These are phyloP conservation scores for Addax nasomaculatus DNA, from an alignment of 2,113 vertebrate genomes.

Conservation along the genomic window DNA sequence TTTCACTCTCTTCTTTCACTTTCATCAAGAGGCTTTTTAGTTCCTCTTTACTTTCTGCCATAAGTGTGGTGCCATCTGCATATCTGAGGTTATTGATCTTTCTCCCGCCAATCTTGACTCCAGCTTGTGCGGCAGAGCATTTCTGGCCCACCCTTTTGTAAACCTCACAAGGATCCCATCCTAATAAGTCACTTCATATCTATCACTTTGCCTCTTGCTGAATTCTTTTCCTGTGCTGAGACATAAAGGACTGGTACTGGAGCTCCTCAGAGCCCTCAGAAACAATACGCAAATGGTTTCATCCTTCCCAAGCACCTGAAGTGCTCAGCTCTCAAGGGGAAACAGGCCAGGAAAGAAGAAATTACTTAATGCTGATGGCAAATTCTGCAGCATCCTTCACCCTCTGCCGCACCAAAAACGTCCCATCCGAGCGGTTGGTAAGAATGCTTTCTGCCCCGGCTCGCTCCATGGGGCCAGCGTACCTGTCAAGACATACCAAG, in stretches of 20 bases:
- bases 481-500: constrained; percentile 79
- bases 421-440: constrained; percentile 87
- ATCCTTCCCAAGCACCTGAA: not conserved
- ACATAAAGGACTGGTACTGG: not conserved
- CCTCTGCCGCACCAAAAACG: constrained; percentile 89
- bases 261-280: not conserved
- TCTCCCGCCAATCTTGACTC: too few species aligned
- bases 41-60: too few species aligned
- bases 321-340: not conserved
- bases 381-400: constrained; percentile 91
- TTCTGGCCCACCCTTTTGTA: not conserved
- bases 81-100: too few species aligned
- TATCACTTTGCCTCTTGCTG: not conserved
- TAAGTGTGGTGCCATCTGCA: too few species aligned
- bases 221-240: not conserved
- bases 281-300: not conserved
- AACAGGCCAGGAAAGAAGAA: not conserved
- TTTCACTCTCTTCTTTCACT: too few species aligned
- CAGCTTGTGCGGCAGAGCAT: not conserved
- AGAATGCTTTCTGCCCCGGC: constrained; percentile 85
- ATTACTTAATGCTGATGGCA: constrained; percentile 95
- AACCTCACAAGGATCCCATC: not conserved
- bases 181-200: not conserved
- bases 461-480: constrained; percentile 90
- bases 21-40: too few species aligned